Conservation (phyloP, 2,888 invertebrate species). For the Syrista parreyssii region DNA sequence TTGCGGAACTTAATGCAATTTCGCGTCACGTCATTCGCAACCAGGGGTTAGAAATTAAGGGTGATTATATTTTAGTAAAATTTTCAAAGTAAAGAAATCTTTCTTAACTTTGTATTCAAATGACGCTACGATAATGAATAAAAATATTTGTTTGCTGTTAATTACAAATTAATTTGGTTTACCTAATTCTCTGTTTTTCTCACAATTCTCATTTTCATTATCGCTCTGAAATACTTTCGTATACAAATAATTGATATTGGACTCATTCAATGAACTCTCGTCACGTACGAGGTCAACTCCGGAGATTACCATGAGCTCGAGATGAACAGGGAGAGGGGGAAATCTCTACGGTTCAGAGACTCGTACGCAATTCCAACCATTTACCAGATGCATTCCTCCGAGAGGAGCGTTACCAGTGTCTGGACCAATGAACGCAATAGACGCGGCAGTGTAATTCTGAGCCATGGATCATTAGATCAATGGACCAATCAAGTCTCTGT, state of each 20-base stretch:
- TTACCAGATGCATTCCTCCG: not conserved
- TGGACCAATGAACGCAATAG: not conserved
- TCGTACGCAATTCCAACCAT: conserved; percentile 1
- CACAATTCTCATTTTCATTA: not conserved
- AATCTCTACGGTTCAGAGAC: not conserved
- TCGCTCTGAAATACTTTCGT: not conserved
- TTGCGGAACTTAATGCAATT: no score
- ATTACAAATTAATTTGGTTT: no score
- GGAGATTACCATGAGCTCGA: not conserved
- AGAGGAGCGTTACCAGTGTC: not conserved
- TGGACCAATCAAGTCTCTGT: not conserved
- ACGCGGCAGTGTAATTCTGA: not conserved
- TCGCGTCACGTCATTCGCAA: no score
- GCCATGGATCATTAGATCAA: not conserved
- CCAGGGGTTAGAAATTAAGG: no score
- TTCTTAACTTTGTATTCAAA: no score
- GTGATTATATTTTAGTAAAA: no score
- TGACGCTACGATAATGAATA: not conserved
- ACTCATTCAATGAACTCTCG: not conserved
- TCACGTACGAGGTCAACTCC: not conserved
- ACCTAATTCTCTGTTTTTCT: no score
- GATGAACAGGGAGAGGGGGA: not conserved
- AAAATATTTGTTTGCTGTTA: not conserved
- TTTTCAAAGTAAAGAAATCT: no score
- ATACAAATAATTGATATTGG: not conserved